Percentiles rank a stretch among this genome's conserved stretches.
These are phyloP conservation scores for Thera obeliscata DNA, from an alignment of 2,888 invertebrate species.

Conservation along the genomic window DNA sequence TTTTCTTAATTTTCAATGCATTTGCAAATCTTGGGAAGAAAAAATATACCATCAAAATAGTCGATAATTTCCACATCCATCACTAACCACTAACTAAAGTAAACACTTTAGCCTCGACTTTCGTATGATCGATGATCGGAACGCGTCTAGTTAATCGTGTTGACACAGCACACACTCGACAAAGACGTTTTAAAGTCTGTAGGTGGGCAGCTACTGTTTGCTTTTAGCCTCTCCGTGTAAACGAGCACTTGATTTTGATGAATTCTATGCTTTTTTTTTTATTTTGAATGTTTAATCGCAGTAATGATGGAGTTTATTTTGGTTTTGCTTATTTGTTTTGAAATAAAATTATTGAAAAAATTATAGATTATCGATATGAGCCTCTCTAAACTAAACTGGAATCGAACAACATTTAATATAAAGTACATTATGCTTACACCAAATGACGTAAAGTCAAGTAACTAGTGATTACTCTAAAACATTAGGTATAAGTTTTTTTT, in stretches of 20 bases:
- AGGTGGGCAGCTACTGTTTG: constrained; percentile 81
- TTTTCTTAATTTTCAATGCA: neutral
- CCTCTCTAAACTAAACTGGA: no score
- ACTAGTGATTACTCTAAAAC: no score
- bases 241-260: constrained; percentile 53
- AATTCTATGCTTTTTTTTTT: neutral
- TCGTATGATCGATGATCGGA: constrained; percentile 72
- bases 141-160: constrained; percentile 73
- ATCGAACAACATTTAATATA: no score
- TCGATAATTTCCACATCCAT: constrained; percentile 38
- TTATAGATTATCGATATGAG: no score
- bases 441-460: no score
- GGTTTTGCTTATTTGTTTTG: no score
- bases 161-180: constrained; percentile 72
- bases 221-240: constrained; percentile 67
- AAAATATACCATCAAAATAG: constrained; percentile 15
- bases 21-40: constrained; percentile 15
- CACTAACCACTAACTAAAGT: constrained; percentile 52
- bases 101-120: constrained; percentile 61
- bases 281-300: no score
- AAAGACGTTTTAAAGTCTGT: constrained; percentile 65
- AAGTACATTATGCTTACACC: no score
- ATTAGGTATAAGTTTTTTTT: neutral
- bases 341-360: no score
- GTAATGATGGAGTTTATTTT: no score